These are phyloP conservation scores for Mormyrus hasselquistii DNA, from an alignment of 2,797 vertebrate species.

Conservation along the genomic window DNA sequence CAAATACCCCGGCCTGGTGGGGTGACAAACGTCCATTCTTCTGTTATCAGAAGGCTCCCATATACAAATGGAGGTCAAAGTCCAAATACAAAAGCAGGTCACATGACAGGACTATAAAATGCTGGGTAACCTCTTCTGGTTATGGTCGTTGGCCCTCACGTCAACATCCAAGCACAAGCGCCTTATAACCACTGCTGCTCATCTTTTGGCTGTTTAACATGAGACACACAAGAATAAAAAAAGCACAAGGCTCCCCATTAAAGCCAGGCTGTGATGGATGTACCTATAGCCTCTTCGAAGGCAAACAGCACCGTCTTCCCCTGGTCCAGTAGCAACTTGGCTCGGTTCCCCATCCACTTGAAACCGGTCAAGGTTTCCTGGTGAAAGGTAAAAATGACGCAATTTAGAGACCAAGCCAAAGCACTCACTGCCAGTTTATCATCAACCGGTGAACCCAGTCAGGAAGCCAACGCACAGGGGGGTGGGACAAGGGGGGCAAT, in stretches of 20 bases:
- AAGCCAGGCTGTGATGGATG: constrained; percentile 20
- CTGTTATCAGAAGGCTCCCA: not conserved
- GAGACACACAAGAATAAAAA: not conserved
- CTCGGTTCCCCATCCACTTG: constrained; percentile 98
- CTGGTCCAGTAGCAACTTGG: constrained; percentile 80
- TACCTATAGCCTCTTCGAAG: constrained; percentile 98
- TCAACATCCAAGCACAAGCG: not conserved
- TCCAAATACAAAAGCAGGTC: not conserved
- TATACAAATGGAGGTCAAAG: not conserved
- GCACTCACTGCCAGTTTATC: not conserved
- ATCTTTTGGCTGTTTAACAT: not conserved
- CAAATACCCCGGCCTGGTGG: not conserved
- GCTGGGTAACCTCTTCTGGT: not conserved
- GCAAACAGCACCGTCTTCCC: constrained; percentile 89
- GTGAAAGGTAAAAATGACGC: not conserved
- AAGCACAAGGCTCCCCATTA: not conserved
- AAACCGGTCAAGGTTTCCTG: constrained; percentile 97
- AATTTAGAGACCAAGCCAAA: not conserved
- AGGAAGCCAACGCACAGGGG: not conserved
- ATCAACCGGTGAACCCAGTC: not conserved
- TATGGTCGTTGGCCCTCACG: not conserved
- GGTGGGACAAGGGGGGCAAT: not conserved
- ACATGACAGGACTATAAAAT: not conserved
- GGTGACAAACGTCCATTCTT: not conserved
- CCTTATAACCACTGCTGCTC: not conserved